Conservation (phyloP, 2,888 invertebrate species). For the Spisula solida region DNA sequence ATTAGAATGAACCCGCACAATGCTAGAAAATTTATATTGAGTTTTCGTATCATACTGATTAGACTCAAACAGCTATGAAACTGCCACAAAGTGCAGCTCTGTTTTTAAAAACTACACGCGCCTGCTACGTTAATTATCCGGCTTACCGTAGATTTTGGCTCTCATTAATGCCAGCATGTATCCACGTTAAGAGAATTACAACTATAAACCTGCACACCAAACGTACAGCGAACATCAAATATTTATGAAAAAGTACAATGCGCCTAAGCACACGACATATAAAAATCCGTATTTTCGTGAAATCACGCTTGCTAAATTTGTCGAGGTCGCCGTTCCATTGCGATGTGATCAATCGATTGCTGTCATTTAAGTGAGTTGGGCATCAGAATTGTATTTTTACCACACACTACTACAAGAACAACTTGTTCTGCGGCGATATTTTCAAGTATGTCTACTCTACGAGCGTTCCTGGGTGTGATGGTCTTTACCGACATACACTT, state of each 20-base stretch:
- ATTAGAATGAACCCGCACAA: background rate
- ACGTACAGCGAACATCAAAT: slow-evolving; percentile 3
- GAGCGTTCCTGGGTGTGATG: background rate
- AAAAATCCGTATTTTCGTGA: slow-evolving; percentile 24
- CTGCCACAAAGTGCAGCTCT: background rate
- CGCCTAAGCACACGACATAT: background rate
- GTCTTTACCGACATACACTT: background rate
- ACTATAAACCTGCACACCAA: background rate
- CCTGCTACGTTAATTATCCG: slow-evolving; percentile 2
- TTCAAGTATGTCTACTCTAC: background rate
- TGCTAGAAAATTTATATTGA: background rate
- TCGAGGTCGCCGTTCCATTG: background rate
- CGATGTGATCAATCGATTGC: slow-evolving; percentile 12
- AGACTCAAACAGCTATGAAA: background rate
- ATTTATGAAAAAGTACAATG: background rate
- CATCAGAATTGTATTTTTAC: background rate
- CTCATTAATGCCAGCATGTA: background rate
- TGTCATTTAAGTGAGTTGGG: background rate
- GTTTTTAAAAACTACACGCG: background rate
- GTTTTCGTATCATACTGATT: background rate
- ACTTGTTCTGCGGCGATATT: background rate
- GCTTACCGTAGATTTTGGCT: background rate
- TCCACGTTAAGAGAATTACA: background rate
- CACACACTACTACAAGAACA: background rate
- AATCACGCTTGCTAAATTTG: slow-evolving; percentile 6